Conservation (phyloP, 2,888 invertebrate species). For the Drosophila emarginata region DNA sequence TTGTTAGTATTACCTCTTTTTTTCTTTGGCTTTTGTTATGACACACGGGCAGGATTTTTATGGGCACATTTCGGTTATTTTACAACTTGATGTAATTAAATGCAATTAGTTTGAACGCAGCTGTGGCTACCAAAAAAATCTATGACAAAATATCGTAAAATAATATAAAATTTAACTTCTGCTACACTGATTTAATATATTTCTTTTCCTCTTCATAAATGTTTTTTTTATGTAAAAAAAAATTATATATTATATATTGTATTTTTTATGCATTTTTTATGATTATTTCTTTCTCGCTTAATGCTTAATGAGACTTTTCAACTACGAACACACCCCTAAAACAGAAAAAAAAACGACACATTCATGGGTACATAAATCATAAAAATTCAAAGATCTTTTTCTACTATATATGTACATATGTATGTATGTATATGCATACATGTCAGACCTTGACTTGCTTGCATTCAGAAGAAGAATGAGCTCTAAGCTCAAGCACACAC, state of each 20-base stretch:
- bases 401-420: not conserved
- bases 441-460: constrained; percentile 10
- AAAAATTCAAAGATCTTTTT: constrained; percentile 12
- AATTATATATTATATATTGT: not conserved
- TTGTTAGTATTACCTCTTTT: constrained; percentile 23
- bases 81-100: constrained; percentile 72
- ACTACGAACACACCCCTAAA: constrained; percentile 51
- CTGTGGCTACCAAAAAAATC: constrained; percentile 49
- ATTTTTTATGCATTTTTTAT: constrained; percentile 50
- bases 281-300: constrained; percentile 34
- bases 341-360: not conserved
- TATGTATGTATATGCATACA: not conserved
- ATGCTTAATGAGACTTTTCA: constrained; percentile 53
- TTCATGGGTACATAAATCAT: constrained; percentile 17
- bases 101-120: constrained; percentile 62
- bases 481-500: constrained; percentile 19
- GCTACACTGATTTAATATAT: constrained; percentile 2
- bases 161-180: constrained; percentile 27
- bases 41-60: constrained; percentile 53
- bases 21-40: constrained; percentile 53
- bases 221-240: constrained; percentile 19
- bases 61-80: constrained; percentile 43
- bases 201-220: not conserved
- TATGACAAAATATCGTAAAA: constrained; percentile 68
- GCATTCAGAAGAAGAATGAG: constrained; percentile 6